Percentiles rank a stretch among this genome's conserved stretches.
phyloP scores from a whole-genome alignment of 2,888 invertebrate species.

The Melanostoma scalare region DNA sequence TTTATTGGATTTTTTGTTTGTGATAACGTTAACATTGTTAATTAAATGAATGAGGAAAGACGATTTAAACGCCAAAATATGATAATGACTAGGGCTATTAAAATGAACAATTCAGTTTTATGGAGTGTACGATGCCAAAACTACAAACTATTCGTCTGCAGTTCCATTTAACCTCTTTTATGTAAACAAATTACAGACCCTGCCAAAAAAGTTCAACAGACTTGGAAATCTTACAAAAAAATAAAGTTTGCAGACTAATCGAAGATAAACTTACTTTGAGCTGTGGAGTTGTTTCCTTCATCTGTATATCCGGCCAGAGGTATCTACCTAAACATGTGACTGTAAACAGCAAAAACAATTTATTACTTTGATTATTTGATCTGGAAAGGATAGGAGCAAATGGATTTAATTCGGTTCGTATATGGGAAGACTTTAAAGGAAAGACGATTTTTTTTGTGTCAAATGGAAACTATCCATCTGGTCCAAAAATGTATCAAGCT shows the following conservation, averaged over 20 bases:
- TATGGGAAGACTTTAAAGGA: no score
- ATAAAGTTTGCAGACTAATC: not conserved
- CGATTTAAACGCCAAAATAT: not conserved
- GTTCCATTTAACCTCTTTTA: not conserved
- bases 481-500: no score
- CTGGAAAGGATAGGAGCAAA: no score
- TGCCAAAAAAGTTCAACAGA: constrained; percentile 24
- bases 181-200: not conserved
- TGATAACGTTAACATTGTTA: not conserved
- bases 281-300: not conserved
- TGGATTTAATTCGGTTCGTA: no score
- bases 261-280: not conserved
- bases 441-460: no score
- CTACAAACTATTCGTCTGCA: not conserved
- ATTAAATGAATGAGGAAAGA: not conserved
- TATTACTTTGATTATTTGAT: no score
- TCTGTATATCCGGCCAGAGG: not conserved
- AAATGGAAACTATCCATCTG: no score
- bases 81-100: not conserved
- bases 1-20: not conserved
- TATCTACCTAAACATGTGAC: no score
- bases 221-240: not conserved
- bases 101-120: constrained; percentile 1
- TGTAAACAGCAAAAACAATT: no score
- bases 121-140: not conserved